Evolutionary conservation across 1,140 invertebrate genomes (phyloP).

Genomic region (Fragariocoptes setiger): DNA sequence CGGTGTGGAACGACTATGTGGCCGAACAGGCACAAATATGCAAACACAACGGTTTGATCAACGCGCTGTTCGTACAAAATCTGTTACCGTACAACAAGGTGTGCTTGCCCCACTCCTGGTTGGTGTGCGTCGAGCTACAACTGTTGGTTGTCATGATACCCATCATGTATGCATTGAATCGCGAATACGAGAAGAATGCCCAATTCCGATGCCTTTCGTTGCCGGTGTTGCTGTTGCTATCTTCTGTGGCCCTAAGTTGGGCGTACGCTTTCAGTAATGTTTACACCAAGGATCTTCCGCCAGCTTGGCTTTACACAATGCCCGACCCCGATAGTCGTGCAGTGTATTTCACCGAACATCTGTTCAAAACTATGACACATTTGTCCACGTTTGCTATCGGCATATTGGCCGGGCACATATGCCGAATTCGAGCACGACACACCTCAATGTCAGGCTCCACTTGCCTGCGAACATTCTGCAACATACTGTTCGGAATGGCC

Average conservation of each 20-base stretch:
- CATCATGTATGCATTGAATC: conserved; percentile 3
- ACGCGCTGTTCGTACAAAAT: conserved; percentile 9
- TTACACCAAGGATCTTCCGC: conserved; percentile 11
- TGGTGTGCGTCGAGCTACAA: conserved; percentile 13
- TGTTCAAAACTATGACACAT: conserved; percentile 9
- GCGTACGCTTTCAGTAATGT: conserved; percentile 9
- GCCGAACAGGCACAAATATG: conserved; percentile 4
- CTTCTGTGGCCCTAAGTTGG: conserved; percentile 6
- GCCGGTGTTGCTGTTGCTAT: not conserved
- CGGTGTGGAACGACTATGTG: conserved; percentile 8
- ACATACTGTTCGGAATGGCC: not conserved
- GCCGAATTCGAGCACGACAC: not conserved
- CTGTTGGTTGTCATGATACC: conserved; percentile 9
- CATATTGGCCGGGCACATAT: conserved; percentile 3
- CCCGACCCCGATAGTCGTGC: conserved; percentile 10
- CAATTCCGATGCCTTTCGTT: not conserved
- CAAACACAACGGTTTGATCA: conserved; percentile 2
- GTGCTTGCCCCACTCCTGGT: conserved; percentile 13
- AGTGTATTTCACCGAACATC: conserved; percentile 8
- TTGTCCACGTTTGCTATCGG: conserved; percentile 8
- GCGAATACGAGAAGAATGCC: not conserved
- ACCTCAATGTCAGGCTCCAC: not conserved
- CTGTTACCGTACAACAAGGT: not conserved
- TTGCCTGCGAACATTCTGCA: not conserved
- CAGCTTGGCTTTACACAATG: conserved; percentile 10